Evolutionary conservation across 2,113 vertebrate genomes (phyloP).

Genomic region (Nymphicus hollandicus): DNA sequence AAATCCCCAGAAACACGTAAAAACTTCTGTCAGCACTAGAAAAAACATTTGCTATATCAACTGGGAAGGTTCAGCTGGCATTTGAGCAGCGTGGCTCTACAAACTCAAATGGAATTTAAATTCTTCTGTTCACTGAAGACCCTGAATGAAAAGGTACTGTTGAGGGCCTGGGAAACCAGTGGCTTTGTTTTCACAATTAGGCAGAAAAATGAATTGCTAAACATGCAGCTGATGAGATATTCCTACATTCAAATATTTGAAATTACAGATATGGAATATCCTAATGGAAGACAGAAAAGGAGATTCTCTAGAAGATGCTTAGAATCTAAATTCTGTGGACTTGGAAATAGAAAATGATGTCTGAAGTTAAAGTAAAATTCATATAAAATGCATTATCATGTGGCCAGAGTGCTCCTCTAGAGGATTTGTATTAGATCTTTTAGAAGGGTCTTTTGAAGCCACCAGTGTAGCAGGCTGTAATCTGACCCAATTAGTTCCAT

Average conservation of each 20-base stretch:
- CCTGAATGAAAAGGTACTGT: neutral
- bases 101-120: neutral
- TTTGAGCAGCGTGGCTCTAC: neutral
- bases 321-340: neutral
- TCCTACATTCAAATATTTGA: neutral
- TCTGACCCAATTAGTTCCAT: neutral
- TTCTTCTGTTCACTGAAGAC: neutral
- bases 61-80: neutral
- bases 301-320: neutral
- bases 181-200: neutral
- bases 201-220: neutral
- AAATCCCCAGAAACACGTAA: neutral
- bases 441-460: neutral
- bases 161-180: neutral
- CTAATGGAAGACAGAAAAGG: neutral
- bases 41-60: neutral
- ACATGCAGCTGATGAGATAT: neutral
- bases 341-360: neutral
- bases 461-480: neutral
- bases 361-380: neutral
- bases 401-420: neutral
- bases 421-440: neutral
- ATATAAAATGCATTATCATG: neutral
- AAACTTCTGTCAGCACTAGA: neutral
- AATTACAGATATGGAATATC: neutral